Conservation (phyloP, 2,888 invertebrate species). For the Nemapogon koenigi region DNA sequence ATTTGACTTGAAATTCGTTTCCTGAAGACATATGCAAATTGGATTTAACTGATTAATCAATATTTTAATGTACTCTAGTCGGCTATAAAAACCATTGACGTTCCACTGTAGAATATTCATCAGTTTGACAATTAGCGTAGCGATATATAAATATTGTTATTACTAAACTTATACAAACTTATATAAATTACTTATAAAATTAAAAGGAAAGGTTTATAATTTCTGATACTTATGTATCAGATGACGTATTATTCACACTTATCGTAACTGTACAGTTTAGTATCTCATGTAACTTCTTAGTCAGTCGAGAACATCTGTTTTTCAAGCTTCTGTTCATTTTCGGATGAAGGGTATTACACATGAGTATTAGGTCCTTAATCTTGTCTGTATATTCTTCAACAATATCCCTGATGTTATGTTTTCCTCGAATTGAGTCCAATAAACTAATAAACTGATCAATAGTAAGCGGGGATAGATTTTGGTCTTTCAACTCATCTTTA, state of each 20-base stretch:
- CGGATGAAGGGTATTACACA: slow-evolving; percentile 5
- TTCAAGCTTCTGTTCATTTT: slow-evolving; percentile 11
- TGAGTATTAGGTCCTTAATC: neutral
- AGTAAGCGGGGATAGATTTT: slow-evolving; percentile 5
- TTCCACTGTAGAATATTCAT: too few relatives aligned
- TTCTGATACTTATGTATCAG: too few relatives aligned
- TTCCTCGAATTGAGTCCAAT: slow-evolving; percentile 12
- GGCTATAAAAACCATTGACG: slow-evolving; percentile 7
- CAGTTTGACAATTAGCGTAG: too few relatives aligned
- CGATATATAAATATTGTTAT: too few relatives aligned
- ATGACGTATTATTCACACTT: too few relatives aligned
- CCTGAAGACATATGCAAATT: too few relatives aligned
- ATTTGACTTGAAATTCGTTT: too few relatives aligned
- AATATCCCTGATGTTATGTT: slow-evolving; percentile 13
- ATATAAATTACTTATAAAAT: too few relatives aligned
- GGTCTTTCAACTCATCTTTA: slow-evolving; percentile 7
- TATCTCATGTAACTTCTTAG: slow-evolving; percentile 7
- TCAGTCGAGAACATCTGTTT: slow-evolving; percentile 10
- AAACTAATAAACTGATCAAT: slow-evolving; percentile 15
- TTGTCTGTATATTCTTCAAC: slow-evolving; percentile 6
- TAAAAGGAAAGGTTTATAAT: too few relatives aligned
- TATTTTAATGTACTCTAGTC: too few relatives aligned
- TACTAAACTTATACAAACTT: too few relatives aligned
- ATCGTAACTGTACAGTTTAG: slow-evolving; percentile 6
- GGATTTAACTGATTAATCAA: too few relatives aligned